Evolutionary conservation across 2,888 invertebrate species (phyloP), one percentile per base, ranked within the genome.

Genomic region (Hofmannophila pseudospretella): DNA sequence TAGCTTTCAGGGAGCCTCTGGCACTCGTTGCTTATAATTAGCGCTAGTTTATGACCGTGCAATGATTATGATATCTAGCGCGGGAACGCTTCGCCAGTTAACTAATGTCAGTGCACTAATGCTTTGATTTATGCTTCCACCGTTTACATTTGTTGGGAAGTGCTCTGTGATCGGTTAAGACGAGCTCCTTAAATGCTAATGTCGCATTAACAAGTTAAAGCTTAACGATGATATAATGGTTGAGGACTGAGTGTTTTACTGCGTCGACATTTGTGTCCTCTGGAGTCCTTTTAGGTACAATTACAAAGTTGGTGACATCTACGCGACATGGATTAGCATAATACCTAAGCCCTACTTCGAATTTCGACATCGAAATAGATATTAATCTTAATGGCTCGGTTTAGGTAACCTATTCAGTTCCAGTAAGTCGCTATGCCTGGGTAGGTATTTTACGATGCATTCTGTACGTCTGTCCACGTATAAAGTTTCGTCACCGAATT

Each of bases 81-180:
- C 44, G 42, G 41, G 44, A 44, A 49, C 54, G 58, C 58, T 55
- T 59, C 45, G 51, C 51, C 53, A 50, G 58, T 67, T 67, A 59
- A 67, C 54, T 58, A 54, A 58, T 60, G 66, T 53, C 65, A 49
- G 57, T 51, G 49, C 54, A 51, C 63, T 72, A 70, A 74, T 66
- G 58, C 63, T 54, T 66, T 74, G 74, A 75, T 74, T 76, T 73
- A 76, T 72, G 61, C 25, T 26, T 38, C 31, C 30, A 65, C 56
- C 65, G 47, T 67, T 70, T 59, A 61, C 62, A 54, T 49, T 48
- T 36, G 41, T 49, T 45, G 43, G 42, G 44, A n/a, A 45, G 47
- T 52, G 48, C 49, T 52, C 51, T 61, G 53, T 62, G 57, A 56
- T 56, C 49, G 51, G 56, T 51, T 48, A 40, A 58, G 46, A 47